phyloP scores from a whole-genome alignment of 2,113 vertebrate genomes.

The Corythornis vintsioides region DNA sequence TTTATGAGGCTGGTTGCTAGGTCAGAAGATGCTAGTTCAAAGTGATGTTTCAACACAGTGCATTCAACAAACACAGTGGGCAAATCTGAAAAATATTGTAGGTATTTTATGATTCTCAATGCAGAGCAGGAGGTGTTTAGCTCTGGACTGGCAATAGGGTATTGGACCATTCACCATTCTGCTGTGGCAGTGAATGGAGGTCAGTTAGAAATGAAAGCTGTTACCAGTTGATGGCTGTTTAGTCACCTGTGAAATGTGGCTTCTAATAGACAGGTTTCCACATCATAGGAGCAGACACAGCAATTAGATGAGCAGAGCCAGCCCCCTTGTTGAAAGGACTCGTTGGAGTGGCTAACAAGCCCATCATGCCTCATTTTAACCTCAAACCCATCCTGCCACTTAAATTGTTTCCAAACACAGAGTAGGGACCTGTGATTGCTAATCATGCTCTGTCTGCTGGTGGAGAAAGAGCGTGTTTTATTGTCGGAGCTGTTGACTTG shows the following conservation, averaged over 20 bases:
- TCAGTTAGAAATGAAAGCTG: constrained; percentile 21
- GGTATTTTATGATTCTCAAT: not conserved
- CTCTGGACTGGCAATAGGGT: not conserved
- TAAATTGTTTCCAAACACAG: constrained; percentile 5
- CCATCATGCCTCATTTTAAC: not conserved
- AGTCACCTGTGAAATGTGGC: constrained; percentile 55
- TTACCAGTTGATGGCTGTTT: constrained; percentile 21
- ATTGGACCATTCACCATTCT: fast-evolving
- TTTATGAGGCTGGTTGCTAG: not conserved
- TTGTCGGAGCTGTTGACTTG: not conserved
- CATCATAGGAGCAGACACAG: not conserved
- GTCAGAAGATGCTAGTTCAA: not conserved
- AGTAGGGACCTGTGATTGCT: not conserved
- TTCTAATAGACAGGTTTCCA: constrained; percentile 47
- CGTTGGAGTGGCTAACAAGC: not conserved
- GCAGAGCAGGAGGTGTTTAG: not conserved
- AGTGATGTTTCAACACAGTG: not conserved
- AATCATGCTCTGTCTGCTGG: not conserved
- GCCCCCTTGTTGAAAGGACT: not conserved
- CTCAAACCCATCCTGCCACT: fast-evolving
- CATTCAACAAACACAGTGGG: not conserved
- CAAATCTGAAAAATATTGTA: not conserved
- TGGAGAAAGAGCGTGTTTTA: not conserved
- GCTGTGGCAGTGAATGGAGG: fast-evolving
- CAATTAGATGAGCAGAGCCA: constrained; percentile 25